These are phyloP conservation scores for Pipistrellus nathusii DNA, from an alignment of 2,797 vertebrate genomes.

Conservation along the genomic window DNA sequence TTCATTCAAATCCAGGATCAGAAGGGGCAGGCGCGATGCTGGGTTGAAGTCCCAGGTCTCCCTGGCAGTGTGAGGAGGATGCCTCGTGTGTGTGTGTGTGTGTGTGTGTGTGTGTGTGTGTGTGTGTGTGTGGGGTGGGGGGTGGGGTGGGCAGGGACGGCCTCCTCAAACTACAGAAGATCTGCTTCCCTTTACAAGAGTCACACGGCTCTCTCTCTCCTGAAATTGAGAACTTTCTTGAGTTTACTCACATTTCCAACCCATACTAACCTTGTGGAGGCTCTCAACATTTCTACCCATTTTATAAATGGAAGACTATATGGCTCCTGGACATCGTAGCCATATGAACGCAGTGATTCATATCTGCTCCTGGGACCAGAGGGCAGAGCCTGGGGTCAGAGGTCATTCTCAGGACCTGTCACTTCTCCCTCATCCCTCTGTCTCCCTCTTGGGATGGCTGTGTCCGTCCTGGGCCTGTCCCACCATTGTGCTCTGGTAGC, in stretches of 20 bases:
- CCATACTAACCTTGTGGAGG: background rate
- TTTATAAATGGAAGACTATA: background rate
- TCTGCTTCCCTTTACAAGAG: background rate
- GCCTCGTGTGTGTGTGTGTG: no score
- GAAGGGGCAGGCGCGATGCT: background rate
- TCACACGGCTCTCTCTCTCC: background rate
- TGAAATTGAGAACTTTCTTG: background rate
- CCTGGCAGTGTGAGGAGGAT: rapidly evolving
- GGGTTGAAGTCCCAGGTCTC: background rate
- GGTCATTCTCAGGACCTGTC: background rate
- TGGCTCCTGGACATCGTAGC: background rate
- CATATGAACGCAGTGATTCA: background rate
- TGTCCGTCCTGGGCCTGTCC: no score
- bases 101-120: no score
- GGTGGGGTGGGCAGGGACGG: background rate
- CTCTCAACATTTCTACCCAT: background rate
- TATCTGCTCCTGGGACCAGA: background rate
- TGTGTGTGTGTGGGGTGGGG: no score
- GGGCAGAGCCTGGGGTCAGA: background rate
- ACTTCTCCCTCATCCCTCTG: background rate
- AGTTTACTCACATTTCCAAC: background rate
- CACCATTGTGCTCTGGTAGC: background rate
- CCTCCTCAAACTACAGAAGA: background rate
- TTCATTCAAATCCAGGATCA: background rate
- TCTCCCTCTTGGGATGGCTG: background rate